Conservation (phyloP, 2,888 invertebrate genomes). For the Leucophora obtusa region DNA sequence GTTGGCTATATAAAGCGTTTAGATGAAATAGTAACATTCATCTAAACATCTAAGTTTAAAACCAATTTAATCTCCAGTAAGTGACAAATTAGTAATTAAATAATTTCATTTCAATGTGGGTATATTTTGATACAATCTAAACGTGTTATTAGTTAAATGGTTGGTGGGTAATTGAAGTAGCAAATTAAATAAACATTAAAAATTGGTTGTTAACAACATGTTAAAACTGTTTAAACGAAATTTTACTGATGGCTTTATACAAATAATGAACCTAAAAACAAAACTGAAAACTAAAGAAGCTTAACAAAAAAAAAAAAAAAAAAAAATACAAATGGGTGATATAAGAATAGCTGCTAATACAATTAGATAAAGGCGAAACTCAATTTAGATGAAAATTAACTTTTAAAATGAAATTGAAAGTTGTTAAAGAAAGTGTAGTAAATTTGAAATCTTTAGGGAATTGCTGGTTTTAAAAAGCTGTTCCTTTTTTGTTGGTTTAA, state of each 20-base stretch:
- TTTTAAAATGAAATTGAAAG: not conserved
- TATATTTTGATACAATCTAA: not conserved
- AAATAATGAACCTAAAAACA: not conserved
- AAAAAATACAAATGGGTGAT: not conserved
- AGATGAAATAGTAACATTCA: no score
- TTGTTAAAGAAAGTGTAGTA: not conserved
- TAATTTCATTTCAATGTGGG: not conserved
- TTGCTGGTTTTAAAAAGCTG: not conserved
- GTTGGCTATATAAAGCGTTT: not conserved
- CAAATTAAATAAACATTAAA: constrained; percentile 60
- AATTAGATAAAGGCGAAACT: no score
- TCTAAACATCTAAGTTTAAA: no score
- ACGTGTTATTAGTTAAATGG: not conserved
- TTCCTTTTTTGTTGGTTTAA: not conserved
- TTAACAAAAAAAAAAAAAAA: constrained; percentile 16
- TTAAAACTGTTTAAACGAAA: constrained; percentile 21
- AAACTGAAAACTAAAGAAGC: not conserved
- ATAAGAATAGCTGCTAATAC: not conserved
- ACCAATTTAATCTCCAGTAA: no score
- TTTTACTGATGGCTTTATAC: constrained; percentile 32
- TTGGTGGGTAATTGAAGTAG: constrained; percentile 39
- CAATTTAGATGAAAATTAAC: no score
- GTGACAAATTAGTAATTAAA: no score
- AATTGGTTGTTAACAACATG: constrained; percentile 37
- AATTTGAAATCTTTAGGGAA: not conserved